phyloP scores from a whole-genome alignment of 1,140 invertebrate genomes.

The Nautilus pompilius region DNA sequence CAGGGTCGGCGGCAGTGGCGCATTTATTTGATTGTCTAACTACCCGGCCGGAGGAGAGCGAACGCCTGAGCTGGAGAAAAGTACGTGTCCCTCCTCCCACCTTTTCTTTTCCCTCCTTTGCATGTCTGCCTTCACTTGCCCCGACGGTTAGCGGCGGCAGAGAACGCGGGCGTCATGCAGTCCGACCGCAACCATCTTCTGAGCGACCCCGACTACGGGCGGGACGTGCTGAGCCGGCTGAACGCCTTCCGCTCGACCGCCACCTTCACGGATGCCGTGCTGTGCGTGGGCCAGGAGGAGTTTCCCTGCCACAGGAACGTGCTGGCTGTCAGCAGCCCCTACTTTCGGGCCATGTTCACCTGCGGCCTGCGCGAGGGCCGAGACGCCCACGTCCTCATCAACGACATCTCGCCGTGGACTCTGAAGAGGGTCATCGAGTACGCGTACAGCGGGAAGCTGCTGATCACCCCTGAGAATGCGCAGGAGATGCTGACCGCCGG shows the following conservation, averaged over 20 bases:
- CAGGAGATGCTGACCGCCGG: conserved; percentile 55
- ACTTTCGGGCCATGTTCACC: conserved; percentile 59
- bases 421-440: conserved; percentile 56
- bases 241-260: conserved; percentile 39
- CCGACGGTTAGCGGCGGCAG: too few relatives aligned
- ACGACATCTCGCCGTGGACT: conserved; percentile 55
- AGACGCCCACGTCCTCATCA: conserved; percentile 45
- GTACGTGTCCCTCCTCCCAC: too few relatives aligned
- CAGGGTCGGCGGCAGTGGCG: too few relatives aligned
- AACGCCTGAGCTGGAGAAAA: too few relatives aligned
- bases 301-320: conserved; percentile 56
- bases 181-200: conserved; percentile 21
- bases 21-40: too few relatives aligned
- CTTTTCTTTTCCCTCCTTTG: too few relatives aligned
- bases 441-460: conserved; percentile 52
- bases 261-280: conserved; percentile 48
- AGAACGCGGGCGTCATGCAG: too few relatives aligned
- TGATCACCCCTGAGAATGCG: conserved; percentile 54
- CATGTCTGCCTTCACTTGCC: too few relatives aligned
- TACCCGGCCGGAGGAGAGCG: too few relatives aligned
- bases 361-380: conserved; percentile 53
- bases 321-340: conserved; percentile 55
- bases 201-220: conserved; percentile 33
- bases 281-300: conserved; percentile 51
- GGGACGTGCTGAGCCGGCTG: conserved; percentile 39